Conservation (phyloP, 2,888 invertebrate species). For the Netelia fuscicornis region DNA sequence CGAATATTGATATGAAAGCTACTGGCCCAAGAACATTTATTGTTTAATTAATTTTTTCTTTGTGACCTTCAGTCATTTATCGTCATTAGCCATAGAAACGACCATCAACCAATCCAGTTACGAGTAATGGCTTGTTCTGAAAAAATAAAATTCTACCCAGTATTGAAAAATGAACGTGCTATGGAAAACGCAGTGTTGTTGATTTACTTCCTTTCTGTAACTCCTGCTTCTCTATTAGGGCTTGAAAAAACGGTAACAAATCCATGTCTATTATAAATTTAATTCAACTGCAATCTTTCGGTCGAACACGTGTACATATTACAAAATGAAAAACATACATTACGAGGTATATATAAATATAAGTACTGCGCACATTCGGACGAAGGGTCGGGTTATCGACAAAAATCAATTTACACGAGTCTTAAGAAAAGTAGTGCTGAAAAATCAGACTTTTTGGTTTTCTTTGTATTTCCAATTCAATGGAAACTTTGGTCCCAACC, state of each 20-base stretch:
- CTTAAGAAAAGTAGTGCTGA: conserved; percentile 66
- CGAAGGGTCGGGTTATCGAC: not conserved
- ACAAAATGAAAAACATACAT: conserved; percentile 45
- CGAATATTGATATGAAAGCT: conserved; percentile 19
- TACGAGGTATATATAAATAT: conserved; percentile 54
- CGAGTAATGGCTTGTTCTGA: not conserved
- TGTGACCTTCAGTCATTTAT: not conserved
- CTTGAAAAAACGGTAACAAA: not conserved
- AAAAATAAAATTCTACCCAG: not conserved
- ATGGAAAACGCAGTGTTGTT: conserved; percentile 11
- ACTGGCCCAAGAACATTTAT: not conserved
- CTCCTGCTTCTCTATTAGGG: not conserved
- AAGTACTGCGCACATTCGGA: conserved; percentile 60
- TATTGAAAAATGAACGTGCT: not conserved
- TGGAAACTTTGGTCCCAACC: conserved; percentile 78
- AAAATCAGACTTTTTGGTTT: conserved; percentile 80
- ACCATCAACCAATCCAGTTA: conserved; percentile 1
- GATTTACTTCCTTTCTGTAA: not conserved
- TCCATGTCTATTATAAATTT: conserved; percentile 45
- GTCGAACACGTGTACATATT: conserved; percentile 49
- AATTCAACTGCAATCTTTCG: conserved; percentile 37
- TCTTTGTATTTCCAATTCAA: conserved; percentile 68
- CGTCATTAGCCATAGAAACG: conserved; percentile 20
- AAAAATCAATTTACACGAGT: conserved; percentile 53
- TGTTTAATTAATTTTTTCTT: conserved; percentile 21